Conservation (phyloP, 2,797 vertebrate genomes). For the Dallia pectoralis region DNA sequence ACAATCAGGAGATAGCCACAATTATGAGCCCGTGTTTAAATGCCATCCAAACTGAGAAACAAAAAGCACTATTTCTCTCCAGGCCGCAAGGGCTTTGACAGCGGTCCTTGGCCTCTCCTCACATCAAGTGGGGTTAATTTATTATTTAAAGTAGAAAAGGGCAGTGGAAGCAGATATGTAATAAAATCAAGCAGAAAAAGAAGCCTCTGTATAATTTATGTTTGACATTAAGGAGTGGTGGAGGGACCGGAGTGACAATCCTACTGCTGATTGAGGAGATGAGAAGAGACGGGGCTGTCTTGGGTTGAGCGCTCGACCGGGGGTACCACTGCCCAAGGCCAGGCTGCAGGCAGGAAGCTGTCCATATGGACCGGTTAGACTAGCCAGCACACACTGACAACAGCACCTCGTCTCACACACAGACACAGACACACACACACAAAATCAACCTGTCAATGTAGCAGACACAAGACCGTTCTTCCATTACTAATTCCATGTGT, state of each 20-base stretch:
- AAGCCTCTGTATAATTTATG: slow-evolving; percentile 7
- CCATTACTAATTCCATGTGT: neutral
- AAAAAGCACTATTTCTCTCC: neutral
- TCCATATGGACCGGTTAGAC: slow-evolving; percentile 14
- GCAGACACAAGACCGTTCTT: neutral
- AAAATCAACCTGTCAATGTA: neutral
- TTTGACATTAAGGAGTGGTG: slow-evolving; percentile 8
- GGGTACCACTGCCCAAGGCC: slow-evolving; percentile 6
- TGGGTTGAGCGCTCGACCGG: neutral
- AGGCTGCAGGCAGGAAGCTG: slow-evolving; percentile 8
- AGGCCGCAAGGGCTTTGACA: neutral
- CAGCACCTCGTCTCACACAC: neutral
- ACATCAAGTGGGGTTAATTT: slow-evolving; percentile 7
- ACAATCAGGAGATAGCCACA: neutral
- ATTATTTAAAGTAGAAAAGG: slow-evolving; percentile 9
- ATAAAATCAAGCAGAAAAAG: slow-evolving; percentile 5
- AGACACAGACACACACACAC: slow-evolving; percentile 6
- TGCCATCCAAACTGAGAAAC: slow-evolving; percentile 10
- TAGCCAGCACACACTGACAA: slow-evolving; percentile 11
- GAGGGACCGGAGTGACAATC: neutral
- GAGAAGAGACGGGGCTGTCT: neutral
- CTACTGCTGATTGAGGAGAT: neutral
- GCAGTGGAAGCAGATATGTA: slow-evolving; percentile 4
- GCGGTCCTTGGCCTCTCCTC: slow-evolving; percentile 1
- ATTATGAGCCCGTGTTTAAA: neutral